Percentiles rank a stretch among this genome's conserved stretches.
These are phyloP conservation scores for Salmo trutta DNA, from an alignment of 2,797 vertebrate species.

Conservation along the genomic window DNA sequence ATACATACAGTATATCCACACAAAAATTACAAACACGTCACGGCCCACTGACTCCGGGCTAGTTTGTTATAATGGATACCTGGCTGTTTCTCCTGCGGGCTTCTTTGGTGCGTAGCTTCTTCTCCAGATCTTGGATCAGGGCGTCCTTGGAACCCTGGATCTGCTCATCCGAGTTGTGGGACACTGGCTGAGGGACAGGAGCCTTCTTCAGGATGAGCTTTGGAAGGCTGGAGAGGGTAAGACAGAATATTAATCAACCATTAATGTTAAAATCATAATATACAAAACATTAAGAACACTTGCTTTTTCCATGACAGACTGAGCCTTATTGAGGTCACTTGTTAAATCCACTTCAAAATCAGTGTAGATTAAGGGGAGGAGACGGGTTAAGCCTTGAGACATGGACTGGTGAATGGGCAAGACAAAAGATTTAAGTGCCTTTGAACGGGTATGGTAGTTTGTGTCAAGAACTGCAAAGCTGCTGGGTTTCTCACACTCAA, in stretches of 20 bases:
- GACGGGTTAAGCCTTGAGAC: too few relatives aligned
- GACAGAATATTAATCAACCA: neutral
- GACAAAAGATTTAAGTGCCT: too few relatives aligned
- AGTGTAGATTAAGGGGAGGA: too few relatives aligned
- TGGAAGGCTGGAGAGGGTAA: conserved; percentile 75
- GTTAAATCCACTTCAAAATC: too few relatives aligned
- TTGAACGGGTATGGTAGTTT: too few relatives aligned
- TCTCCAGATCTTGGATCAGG: conserved; percentile 94
- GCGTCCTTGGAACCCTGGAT: conserved; percentile 96
- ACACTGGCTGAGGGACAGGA: conserved; percentile 72
- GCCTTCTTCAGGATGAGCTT: conserved; percentile 83
- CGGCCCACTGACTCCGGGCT: too few relatives aligned
- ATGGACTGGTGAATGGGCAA: too few relatives aligned
- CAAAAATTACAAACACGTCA: neutral
- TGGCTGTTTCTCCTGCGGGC: conserved; percentile 86
- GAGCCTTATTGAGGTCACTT: too few relatives aligned
- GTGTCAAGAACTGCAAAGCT: too few relatives aligned
- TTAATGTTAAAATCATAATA: neutral
- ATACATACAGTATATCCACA: neutral
- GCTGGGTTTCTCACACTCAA: too few relatives aligned
- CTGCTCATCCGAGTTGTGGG: conserved; percentile 86
- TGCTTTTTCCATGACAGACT: too few relatives aligned
- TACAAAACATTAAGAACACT: too few relatives aligned
- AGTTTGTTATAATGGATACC: conserved; percentile 63
- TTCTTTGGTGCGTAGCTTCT: conserved; percentile 90